phyloP scores from a whole-genome alignment of 92 coral and sea anemone genomes.

The Metridium senile region DNA sequence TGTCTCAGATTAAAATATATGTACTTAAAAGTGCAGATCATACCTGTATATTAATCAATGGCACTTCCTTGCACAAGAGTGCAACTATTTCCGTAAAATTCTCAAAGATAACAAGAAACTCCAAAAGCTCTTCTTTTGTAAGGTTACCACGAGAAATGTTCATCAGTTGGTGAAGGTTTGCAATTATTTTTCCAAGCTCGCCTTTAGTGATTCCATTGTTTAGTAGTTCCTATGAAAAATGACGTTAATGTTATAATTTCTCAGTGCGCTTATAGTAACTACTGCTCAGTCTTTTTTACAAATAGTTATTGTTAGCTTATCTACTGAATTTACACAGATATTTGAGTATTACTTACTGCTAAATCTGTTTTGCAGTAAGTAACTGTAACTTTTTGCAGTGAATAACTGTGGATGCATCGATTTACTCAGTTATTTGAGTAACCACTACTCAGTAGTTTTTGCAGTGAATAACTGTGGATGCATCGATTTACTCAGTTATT shows the following conservation, averaged over 20 bases:
- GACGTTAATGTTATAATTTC: not conserved
- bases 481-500: too few species aligned
- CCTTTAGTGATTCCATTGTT: not conserved
- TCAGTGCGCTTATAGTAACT: too few species aligned
- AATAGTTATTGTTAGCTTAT: too few species aligned
- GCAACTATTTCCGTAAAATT: not conserved
- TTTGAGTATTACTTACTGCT: not conserved
- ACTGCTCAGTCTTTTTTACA: too few species aligned
- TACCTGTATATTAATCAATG: not conserved
- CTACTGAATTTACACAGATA: not conserved
- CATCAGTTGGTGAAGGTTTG: not conserved
- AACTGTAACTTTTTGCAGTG: too few species aligned
- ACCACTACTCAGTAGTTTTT: too few species aligned
- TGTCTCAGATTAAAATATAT: too few species aligned
- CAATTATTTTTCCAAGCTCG: not conserved
- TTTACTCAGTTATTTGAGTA: too few species aligned
- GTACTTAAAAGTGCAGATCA: not conserved
- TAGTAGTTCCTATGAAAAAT: not conserved
- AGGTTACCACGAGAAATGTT: not conserved
- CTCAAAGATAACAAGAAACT: slow-evolving; percentile 3
- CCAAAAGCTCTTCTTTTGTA: slow-evolving; percentile 8
- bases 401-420: too few species aligned
- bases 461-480: too few species aligned
- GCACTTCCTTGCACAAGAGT: not conserved
- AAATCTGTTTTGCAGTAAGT: not conserved